Evolutionary conservation across 2,797 vertebrate genomes (phyloP).

Genomic region (Tokudaia tokunoshimensis): DNA sequence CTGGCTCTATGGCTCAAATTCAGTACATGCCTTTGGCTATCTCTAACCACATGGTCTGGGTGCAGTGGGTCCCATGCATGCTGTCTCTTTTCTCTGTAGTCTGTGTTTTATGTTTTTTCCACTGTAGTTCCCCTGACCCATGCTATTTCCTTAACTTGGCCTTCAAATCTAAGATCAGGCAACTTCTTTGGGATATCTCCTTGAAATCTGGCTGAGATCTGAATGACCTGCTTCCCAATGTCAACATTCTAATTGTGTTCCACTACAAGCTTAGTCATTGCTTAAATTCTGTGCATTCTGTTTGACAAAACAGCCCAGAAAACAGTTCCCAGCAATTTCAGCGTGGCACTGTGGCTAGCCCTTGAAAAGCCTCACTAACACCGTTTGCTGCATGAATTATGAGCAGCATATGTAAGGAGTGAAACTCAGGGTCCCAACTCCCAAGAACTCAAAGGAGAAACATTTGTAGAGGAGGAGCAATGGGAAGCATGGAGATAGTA

Average conservation of each 20-base stretch:
- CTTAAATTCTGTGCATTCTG: not conserved
- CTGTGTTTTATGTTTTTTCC: not conserved
- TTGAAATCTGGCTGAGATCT: not conserved
- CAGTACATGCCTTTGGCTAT: not conserved
- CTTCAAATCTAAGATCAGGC: not conserved
- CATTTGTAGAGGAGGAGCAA: not conserved
- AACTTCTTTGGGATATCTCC: not conserved
- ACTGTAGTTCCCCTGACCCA: too few species aligned
- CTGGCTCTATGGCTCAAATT: not conserved
- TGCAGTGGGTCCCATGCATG: not conserved
- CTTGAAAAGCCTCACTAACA: not conserved
- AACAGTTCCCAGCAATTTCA: not conserved
- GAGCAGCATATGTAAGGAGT: not conserved
- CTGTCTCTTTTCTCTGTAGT: not conserved
- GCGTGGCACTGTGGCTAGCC: not conserved
- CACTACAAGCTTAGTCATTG: not conserved
- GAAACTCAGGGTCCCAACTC: not conserved
- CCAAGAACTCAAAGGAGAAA: not conserved
- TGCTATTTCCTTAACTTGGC: not conserved
- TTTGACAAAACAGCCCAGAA: not conserved
- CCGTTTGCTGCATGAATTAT: not conserved
- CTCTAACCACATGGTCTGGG: not conserved
- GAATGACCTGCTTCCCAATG: not conserved
- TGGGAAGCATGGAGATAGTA: not conserved
- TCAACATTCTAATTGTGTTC: not conserved